Evolutionary conservation across 64 coral and sea anemone genomes (phyloP).

Genomic region (Acropora tenuis): DNA sequence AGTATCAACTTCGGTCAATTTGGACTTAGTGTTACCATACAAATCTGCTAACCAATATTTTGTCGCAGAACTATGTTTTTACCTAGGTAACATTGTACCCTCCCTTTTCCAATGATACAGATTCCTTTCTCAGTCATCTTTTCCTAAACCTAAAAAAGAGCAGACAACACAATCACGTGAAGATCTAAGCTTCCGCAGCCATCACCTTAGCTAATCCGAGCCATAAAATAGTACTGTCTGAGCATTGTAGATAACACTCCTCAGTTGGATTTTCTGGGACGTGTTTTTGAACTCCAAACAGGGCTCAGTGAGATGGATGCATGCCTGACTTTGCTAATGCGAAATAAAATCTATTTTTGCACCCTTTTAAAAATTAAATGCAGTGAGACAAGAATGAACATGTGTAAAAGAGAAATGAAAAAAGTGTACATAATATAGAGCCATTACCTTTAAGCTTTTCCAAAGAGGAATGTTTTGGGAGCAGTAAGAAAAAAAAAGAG

Average conservation of each 20-base stretch:
- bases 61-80: neutral
- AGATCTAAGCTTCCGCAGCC: neutral
- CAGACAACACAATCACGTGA: neutral
- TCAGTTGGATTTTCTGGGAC: neutral
- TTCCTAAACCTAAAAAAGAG: neutral
- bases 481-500: too few relatives aligned
- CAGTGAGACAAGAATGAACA: neutral
- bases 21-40: slow-evolving; percentile 2
- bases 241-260: neutral
- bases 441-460: neutral
- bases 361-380: neutral
- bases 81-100: neutral
- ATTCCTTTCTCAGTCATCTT: neutral
- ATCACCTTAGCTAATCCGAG: neutral
- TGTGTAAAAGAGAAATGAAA: neutral
- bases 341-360: slow-evolving; percentile 35
- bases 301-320: slow-evolving; percentile 42
- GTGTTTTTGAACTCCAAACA: slow-evolving; percentile 25
- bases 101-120: neutral
- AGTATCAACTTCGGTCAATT: slow-evolving; percentile 6
- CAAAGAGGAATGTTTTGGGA: too few relatives aligned
- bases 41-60: neutral
- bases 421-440: neutral
- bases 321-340: slow-evolving; percentile 41
- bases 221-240: slow-evolving; percentile 16